Base-by-base conservation (phyloP, 1,140 invertebrate species). In the Drosophila eugracilis region DNA sequence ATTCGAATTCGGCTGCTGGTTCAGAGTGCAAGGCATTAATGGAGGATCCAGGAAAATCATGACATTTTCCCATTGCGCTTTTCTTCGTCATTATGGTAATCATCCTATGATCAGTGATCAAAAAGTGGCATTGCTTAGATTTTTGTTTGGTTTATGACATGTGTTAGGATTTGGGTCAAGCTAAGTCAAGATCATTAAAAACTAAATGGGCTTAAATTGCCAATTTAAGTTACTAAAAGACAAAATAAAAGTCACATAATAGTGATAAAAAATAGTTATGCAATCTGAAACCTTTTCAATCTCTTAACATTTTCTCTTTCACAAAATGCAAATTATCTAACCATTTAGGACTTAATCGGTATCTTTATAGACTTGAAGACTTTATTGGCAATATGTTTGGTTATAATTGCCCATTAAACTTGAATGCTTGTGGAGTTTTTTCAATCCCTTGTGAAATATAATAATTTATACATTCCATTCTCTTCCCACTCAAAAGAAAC, bases 1-100 rank as follows among this genome's bases (percentile, higher is more conserved):
- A 83, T 73, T 63, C 75, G 52, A 45, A 80, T 84, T 85, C 67
- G 60, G 80, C 75, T 49, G 80, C 71, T 76, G 60, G 79, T 84
- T 85, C 80, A 84, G 79, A 85, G 79, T 76, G 81, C 81, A 75
- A 72, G 69, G 81, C 80, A 74, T 86, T 85, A 85, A 73, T 86
- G 73, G 81, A 75, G 36, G 55, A 63, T 72, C 62, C 66, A 73
- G 26, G 44, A 72, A 72, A 85, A 86, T 85, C 80, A 86, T 86
- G 81, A 86, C 80, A 85, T 85, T 85, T 85, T 63, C 57, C 76
- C 72, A 85, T 75, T 52, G 58, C 47, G 47, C 34, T 42, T 54
- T 59, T 63, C 30, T 52, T 58, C 24, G 26, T 34, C n/a, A 75
- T 70, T 54, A 69, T 55, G 71, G 72, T 76, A 84, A 86, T 85